A percentile compares a stretch with the other conserved stretches of the same genome.
phyloP scores from a whole-genome alignment of 2,888 invertebrate species.

The Eledona agricola region DNA sequence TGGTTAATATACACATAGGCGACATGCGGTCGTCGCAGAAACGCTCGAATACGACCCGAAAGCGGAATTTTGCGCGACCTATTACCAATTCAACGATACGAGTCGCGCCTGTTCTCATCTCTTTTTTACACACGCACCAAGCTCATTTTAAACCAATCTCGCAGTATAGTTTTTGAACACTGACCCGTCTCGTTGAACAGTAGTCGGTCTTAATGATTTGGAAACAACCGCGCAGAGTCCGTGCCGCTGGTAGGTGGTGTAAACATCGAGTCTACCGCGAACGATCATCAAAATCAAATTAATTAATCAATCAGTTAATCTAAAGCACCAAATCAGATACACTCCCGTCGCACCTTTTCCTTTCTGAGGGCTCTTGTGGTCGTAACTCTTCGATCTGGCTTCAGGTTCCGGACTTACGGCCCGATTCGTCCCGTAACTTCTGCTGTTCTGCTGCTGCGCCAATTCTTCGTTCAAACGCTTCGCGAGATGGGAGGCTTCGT shows the following conservation, averaged over 20 bases:
- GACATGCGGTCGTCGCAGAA: constrained; percentile 29
- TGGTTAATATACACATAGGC: constrained; percentile 59
- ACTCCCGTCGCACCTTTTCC: constrained; percentile 61
- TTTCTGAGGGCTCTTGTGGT: constrained; percentile 66
- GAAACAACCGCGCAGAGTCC: too few relatives aligned
- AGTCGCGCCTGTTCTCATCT: too few relatives aligned
- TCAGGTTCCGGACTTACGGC: constrained; percentile 67
- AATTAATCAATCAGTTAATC: constrained; percentile 45
- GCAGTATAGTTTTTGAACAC: too few relatives aligned
- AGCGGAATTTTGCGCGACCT: too few relatives aligned
- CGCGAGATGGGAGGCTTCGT: constrained; percentile 80
- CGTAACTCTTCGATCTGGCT: constrained; percentile 73
- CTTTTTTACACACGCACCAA: too few relatives aligned
- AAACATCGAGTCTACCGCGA: too few relatives aligned
- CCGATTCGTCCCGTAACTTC: constrained; percentile 55
- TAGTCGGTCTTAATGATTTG: too few relatives aligned
- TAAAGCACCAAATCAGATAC: constrained; percentile 18
- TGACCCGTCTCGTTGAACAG: too few relatives aligned
- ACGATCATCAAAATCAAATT: too few relatives aligned
- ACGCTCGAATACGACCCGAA: constrained; percentile 1
- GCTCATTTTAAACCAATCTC: too few relatives aligned
- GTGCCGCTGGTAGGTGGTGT: too few relatives aligned
- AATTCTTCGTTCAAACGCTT: constrained; percentile 75
- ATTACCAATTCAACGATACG: too few relatives aligned
- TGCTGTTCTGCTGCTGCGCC: constrained; percentile 60